These are phyloP conservation scores for Lycodopsis pacificus DNA, from an alignment of 2,797 vertebrate species.

Conservation along the genomic window DNA sequence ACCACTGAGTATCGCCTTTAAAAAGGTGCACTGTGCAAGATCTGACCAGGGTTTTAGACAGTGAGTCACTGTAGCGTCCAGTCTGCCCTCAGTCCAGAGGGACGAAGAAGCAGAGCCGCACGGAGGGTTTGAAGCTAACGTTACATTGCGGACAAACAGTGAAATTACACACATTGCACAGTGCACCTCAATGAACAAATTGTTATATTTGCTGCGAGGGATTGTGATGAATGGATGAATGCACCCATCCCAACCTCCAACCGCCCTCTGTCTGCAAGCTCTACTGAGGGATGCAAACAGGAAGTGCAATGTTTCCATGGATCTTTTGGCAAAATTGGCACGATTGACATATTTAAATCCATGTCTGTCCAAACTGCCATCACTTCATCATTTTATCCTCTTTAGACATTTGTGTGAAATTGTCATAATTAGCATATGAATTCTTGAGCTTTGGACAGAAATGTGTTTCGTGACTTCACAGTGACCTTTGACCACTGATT, in stretches of 20 bases:
- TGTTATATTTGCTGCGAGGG: neutral
- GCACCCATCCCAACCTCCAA: neutral
- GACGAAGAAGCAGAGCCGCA: neutral
- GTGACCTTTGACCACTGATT: neutral
- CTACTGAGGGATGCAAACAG: neutral
- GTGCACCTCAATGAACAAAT: neutral
- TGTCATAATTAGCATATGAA: neutral
- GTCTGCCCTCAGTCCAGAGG: neutral
- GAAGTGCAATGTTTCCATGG: neutral
- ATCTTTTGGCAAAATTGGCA: neutral
- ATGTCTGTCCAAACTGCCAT: too few relatives aligned
- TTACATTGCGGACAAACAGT: neutral
- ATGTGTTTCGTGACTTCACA: neutral
- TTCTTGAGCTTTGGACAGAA: neutral
- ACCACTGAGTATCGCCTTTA: neutral
- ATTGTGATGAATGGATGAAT: neutral
- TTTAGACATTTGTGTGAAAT: neutral
- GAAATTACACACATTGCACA: too few relatives aligned
- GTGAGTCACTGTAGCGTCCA: slow-evolving; percentile 1
- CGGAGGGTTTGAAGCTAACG: neutral
- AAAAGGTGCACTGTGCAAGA: neutral
- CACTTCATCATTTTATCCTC: neutral
- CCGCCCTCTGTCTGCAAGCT: too few relatives aligned
- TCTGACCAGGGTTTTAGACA: neutral
- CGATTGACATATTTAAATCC: too few relatives aligned